Evolutionary conservation across 2,797 vertebrate genomes (phyloP), one percentile per base, ranked within the genome.

Genomic region (Semaprochilodus insignis): DNA sequence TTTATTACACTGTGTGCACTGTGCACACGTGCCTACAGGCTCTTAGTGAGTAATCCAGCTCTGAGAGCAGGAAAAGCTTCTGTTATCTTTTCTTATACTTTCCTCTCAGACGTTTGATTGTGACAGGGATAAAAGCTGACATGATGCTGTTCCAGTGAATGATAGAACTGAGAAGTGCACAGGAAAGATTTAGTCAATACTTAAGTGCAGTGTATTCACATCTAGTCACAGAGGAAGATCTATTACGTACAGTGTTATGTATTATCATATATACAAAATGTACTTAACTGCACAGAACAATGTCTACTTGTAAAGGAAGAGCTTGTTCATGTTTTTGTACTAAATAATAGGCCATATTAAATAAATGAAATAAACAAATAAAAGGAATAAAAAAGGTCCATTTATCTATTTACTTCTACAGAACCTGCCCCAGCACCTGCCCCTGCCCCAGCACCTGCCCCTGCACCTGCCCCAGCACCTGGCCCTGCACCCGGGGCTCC

Each of bases 401-500:
- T 19, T 0, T 21, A 15, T 34, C 6, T 15, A 34, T 25, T 36
- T 66, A 0, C 16, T 36, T 63, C 15, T 66, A 36, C 19, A 66
- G 31, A 19, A 3, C 27, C 60, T 62, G 40, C 34, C 40, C 25
- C 25, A 63, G 59, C 60, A 1, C 62, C 40, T 6, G 40, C 40
- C 40, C 5, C 40, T 6, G 40, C 40, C 40, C 40, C 80, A 0
- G 27, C 57, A 0, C 57, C 57, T 13, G 31, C 57, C 17, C 74
- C 82, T 4, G 67, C 25, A 14, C 63, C 63, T 19, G 63, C n/a
- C 13, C 57, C 78, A 16, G 59, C 74, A 15, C 48, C 82, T 0
- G 63, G 79, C 2, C 13, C 85, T 0, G 77, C 83, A 10, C 31
- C 88, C 34, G 71, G 73, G 19, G 70, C 74, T n/a, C 62, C 85